Evolutionary conservation across 2,113 vertebrate species (phyloP).

Genomic region (Collichthys lucidus): DNA sequence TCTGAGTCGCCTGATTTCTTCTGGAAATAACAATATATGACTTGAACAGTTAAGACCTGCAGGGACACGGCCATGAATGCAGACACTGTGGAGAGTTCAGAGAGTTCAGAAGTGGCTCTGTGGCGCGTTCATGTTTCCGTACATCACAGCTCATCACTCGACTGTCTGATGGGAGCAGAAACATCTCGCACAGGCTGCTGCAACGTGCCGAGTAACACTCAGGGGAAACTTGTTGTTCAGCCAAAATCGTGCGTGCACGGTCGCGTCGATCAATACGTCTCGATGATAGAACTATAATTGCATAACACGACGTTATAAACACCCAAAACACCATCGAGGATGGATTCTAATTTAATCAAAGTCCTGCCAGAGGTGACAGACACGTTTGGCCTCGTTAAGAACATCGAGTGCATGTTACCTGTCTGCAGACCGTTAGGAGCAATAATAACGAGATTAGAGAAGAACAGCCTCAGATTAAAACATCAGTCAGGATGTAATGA

Average conservation of each 20-base stretch:
- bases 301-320: slow-evolving; percentile 10
- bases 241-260: not conserved
- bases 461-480: not conserved
- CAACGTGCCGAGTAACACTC: not conserved
- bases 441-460: slow-evolving; percentile 26
- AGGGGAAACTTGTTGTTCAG: not conserved
- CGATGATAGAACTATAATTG: slow-evolving; percentile 32
- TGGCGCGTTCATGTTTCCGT: not conserved
- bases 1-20: not conserved
- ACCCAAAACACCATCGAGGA: not conserved
- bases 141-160: not conserved
- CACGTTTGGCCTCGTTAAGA: slow-evolving; percentile 56
- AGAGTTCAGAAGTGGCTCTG: not conserved
- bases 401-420: slow-evolving; percentile 1
- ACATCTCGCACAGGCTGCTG: not conserved
- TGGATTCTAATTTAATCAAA: slow-evolving; percentile 40
- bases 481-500: not conserved
- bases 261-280: slow-evolving; percentile 12
- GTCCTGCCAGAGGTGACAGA: slow-evolving; percentile 44
- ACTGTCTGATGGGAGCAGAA: not conserved
- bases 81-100: not conserved
- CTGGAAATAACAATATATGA: not conserved
- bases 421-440: not conserved
- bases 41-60: not conserved
- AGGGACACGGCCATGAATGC: not conserved